These are phyloP conservation scores for Agrotis puta DNA, from an alignment of 2,888 invertebrate species.

Conservation along the genomic window DNA sequence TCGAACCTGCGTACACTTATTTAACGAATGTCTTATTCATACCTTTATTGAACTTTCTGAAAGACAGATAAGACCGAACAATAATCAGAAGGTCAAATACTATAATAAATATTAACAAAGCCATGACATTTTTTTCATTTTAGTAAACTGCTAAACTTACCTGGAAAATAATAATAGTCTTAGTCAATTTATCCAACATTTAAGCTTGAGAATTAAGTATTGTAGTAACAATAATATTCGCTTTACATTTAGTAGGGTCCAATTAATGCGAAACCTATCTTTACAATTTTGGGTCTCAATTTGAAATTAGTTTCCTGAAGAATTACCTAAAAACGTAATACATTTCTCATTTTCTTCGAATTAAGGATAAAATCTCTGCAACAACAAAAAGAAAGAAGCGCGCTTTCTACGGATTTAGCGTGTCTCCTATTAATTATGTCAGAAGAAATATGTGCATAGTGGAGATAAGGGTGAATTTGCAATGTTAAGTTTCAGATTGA, in stretches of 20 bases:
- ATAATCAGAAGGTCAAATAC: neutral
- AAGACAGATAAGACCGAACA: neutral
- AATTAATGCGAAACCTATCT: neutral
- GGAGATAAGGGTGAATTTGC: no score
- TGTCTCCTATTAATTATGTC: no score
- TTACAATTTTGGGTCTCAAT: neutral
- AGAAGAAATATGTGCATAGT: no score
- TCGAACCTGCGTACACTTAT: slow-evolving; percentile 68
- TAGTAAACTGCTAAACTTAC: neutral
- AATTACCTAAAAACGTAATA: neutral
- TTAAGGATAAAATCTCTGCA: neutral
- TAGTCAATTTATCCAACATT: neutral
- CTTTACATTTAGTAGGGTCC: neutral
- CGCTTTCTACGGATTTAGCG: no score
- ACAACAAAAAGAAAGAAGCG: neutral
- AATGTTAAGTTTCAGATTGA: no score
- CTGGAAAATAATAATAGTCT: neutral
- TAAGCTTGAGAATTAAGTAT: neutral
- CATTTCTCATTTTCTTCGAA: neutral
- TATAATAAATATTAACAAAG: slow-evolving; percentile 3
- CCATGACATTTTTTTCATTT: neutral
- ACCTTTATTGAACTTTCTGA: slow-evolving; percentile 30
- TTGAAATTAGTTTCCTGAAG: neutral
- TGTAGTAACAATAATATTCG: neutral
- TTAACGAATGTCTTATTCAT: neutral